These are phyloP conservation scores for Trogon surrucura DNA, from an alignment of 2,113 vertebrate species.

Conservation along the genomic window DNA sequence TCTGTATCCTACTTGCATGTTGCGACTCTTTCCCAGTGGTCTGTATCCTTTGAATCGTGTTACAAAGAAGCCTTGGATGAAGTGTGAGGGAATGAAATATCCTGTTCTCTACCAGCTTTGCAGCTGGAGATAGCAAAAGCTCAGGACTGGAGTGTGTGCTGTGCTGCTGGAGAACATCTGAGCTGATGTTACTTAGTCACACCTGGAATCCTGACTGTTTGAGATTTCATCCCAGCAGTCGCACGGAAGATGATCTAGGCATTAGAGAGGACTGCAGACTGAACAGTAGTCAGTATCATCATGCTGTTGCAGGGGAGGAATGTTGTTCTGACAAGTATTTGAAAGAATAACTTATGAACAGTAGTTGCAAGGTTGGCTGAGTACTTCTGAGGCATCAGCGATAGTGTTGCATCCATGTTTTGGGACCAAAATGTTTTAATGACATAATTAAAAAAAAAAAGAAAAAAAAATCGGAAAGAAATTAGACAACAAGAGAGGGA, in stretches of 20 bases:
- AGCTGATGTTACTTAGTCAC: background rate
- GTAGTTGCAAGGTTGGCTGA: background rate
- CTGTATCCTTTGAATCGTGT: background rate
- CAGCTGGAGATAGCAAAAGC: background rate
- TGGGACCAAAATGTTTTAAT: background rate
- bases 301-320: background rate
- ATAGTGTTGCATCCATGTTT: background rate
- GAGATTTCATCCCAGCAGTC: background rate
- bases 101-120: rapidly evolving
- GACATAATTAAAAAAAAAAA: rapidly evolving
- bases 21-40: background rate
- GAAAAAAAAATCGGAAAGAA: background rate
- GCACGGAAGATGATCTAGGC: background rate
- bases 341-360: background rate
- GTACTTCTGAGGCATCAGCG: background rate
- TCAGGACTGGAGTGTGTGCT: background rate
- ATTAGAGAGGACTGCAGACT: background rate
- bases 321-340: background rate
- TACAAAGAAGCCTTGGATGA: background rate
- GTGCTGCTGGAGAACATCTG: background rate
- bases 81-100: background rate
- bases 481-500: background rate
- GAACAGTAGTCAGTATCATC: background rate
- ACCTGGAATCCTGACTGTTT: background rate
- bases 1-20: background rate